Base-by-base conservation (phyloP, 2,797 vertebrate genomes). In the Galagoides demidoff region DNA sequence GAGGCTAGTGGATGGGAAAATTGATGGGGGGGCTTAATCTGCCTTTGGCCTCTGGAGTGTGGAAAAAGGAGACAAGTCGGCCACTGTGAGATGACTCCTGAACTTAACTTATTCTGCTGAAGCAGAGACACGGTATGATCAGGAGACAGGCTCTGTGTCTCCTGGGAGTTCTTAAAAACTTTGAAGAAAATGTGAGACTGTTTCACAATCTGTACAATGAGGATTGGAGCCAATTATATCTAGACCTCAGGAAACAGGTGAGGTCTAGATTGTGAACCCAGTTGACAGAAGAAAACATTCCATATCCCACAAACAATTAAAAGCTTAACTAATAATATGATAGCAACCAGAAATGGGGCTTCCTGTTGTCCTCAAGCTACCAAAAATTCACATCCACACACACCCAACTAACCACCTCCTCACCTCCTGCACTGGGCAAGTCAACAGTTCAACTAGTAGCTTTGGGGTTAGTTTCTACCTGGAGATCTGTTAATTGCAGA, bases 281-380 rank as follows among this genome's bases (percentile, higher is more conserved):
- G 31, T 71, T 94, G 76, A 96, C 79, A 2, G 59, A 89, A 61
- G 64, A 92, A 96, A 85, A 81, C 57, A 87, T 73, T 95, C 34
- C 71, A 68, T 39, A 83, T 23, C 43, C 83, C 57, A 89, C 49
- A 89, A 86, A 95, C 94, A 94, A 91, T 90, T 52, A 92, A 95
- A 95, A 76, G 57, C 39, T 89, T 66, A 77, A 71, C 78, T 61
- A 7, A 83, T 73, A 85, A 81, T 27, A 23, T 68, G 64, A 70
- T 68, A 57, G 82, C 77, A 76, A 86, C 49, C 52, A 96, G 55
- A 95, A 92, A 68, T 31, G 20, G 3, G 5, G 45, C 23, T 94
- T 95, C 90, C 85, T 81, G 88, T 43, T 68, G 84, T 84, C 68
- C 68, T 57, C 31, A 4, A 84, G 34, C 64, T 57, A 64, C 31